Evolutionary conservation across 2,888 invertebrate genomes (phyloP).

Genomic region (Perizoma flavofasciatum): DNA sequence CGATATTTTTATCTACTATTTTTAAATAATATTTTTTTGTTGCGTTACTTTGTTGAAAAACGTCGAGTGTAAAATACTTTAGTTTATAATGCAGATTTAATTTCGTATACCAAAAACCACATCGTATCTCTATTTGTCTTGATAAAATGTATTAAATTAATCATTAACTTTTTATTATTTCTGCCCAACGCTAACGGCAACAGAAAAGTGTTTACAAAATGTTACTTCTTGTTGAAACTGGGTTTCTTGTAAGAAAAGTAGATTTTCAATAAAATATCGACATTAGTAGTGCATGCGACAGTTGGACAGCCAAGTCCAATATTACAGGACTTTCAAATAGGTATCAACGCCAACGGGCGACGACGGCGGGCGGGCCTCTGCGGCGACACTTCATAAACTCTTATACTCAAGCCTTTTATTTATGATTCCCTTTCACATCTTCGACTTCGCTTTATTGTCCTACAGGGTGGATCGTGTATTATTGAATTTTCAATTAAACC

Average conservation of each 20-base stretch:
- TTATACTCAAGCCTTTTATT: conserved; percentile 81
- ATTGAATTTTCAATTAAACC: conserved; percentile 63
- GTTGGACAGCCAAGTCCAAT: conserved; percentile 62
- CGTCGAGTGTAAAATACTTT: too few relatives aligned
- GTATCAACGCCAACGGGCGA: conserved; percentile 67
- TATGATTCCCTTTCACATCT: conserved; percentile 77
- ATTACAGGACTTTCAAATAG: conserved; percentile 80
- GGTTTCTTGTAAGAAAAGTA: conserved; percentile 17
- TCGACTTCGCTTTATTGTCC: conserved; percentile 71
- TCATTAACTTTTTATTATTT: not conserved
- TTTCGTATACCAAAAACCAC: too few relatives aligned
- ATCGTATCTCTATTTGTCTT: too few relatives aligned
- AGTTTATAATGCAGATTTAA: too few relatives aligned
- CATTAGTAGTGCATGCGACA: conserved; percentile 44
- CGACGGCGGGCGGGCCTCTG: conserved; percentile 53
- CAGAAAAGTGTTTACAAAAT: not conserved
- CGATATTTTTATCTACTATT: conserved; percentile 45
- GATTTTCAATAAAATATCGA: conserved; percentile 53
- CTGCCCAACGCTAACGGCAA: not conserved
- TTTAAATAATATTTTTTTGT: not conserved
- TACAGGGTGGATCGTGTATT: conserved; percentile 56
- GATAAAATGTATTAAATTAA: too few relatives aligned
- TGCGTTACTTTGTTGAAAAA: not conserved
- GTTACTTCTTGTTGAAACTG: conserved; percentile 5
- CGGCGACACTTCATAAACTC: conserved; percentile 82